Base-by-base conservation (phyloP, 1,140 invertebrate species). In the Penaeus vannamei region DNA sequence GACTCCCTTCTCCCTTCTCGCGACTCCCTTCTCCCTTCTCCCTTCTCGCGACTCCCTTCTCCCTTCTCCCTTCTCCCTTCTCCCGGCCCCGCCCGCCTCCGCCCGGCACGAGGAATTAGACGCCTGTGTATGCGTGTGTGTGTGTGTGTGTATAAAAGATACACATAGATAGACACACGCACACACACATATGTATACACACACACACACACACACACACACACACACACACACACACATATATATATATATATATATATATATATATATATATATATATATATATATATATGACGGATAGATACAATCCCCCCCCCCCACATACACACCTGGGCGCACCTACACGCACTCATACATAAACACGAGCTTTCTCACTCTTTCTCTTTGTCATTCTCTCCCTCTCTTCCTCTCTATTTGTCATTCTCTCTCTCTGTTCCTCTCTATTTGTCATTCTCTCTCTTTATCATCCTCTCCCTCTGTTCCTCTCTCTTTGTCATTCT, bases 251-350 rank as follows among this genome's bases (percentile, higher is more conserved):
- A 76, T 76, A 29, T 85, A 76, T 85, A 60, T 77, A 76, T 85
- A 60, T 60, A 76, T 85, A 85, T 85, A 60, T 85, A 76, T 85
- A 85, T 85, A 26, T 83, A 64, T 83, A 72, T 85, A 72, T 85
- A 72, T 76, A 72, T 85, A 72, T 85, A 72, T 85, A 72, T 85
- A 72, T 85, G 59, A 76, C 60, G 32, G 59, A 60, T 76, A 60
- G 59, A 53, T 60, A 60, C 60, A 60, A 3, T 64, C 81, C 12
- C 36, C 32, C 46, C 3, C 23, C 0, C 26, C 14, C 76, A 79
- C 42, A 46, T 10, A 46, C 42, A 46, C 42, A 46, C 42, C 3
- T 10, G 10, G 3, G 10, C 42, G 10, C 42, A 46, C 46, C 8
- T 8, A 12, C 46, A 53, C 46, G 10, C 46, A 53, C 46, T 5